Conservation (phyloP, 2,888 invertebrate genomes). For the Acleris emargana region DNA sequence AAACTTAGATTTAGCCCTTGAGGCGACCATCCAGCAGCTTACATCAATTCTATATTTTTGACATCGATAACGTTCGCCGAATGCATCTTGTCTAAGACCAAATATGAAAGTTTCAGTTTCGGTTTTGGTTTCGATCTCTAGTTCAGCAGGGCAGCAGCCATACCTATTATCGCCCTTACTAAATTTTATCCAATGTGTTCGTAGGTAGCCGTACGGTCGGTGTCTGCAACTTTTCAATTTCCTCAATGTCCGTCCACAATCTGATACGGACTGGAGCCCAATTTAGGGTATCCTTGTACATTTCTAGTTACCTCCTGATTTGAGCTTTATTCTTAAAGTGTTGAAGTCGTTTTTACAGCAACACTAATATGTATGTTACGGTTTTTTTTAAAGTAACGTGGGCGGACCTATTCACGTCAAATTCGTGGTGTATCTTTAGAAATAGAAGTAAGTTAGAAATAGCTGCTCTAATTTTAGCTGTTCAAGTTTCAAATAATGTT, state of each 20-base stretch:
- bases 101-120: no score
- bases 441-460: no score
- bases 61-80: no score
- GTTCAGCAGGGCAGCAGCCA: no score
- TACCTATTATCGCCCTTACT: no score
- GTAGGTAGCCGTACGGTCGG: background rate
- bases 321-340: background rate
- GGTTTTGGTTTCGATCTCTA: no score
- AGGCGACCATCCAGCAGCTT: no score
- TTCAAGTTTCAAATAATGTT: no score
- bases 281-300: slow-evolving; percentile 4
- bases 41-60: no score
- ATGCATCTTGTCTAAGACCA: no score
- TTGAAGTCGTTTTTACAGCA: background rate
- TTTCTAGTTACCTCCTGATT: background rate
- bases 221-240: slow-evolving; percentile 29
- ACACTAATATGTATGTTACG: background rate
- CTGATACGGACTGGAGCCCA: slow-evolving; percentile 23
- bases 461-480: no score
- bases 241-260: slow-evolving; percentile 19
- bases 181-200: slow-evolving; percentile 7
- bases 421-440: background rate
- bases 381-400: background rate
- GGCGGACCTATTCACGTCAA: background rate
- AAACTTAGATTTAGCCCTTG: no score